Evolutionary conservation across 2,113 vertebrate species (phyloP).

Genomic region (Formicarius rufipectus): DNA sequence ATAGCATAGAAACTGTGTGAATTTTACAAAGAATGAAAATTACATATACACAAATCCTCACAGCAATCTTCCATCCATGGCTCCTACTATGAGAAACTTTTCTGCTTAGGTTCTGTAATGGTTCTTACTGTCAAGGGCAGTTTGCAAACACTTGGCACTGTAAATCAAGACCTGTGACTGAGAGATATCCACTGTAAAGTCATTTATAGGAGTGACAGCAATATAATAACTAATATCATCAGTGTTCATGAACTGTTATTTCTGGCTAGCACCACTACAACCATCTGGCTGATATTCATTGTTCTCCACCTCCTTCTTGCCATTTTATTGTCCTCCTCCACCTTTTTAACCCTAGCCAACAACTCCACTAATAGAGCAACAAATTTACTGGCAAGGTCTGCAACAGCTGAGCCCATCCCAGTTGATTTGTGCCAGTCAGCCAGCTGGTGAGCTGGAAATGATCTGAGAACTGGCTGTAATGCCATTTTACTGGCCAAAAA

Average conservation of each 20-base stretch:
- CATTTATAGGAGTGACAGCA: neutral
- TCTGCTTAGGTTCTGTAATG: neutral
- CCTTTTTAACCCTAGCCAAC: conserved; percentile 7
- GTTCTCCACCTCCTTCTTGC: conserved; percentile 2
- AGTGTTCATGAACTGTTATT: conserved; percentile 16
- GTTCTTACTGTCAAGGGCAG: neutral
- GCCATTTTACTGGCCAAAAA: neutral
- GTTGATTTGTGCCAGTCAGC: conserved; percentile 20
- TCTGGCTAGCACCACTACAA: neutral
- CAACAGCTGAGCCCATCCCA: conserved; percentile 38
- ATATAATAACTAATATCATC: neutral
- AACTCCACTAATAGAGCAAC: neutral
- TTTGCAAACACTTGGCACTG: neutral
- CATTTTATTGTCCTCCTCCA: conserved; percentile 13
- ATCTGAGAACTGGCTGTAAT: neutral
- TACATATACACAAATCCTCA: neutral
- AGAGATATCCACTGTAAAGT: neutral
- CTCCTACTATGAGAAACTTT: neutral
- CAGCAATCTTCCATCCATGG: neutral
- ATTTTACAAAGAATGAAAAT: neutral
- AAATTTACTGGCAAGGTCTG: conserved; percentile 32
- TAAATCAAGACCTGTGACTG: neutral
- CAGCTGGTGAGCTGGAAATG: conserved; percentile 45
- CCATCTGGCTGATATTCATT: neutral
- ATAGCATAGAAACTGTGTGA: neutral